phyloP scores from a whole-genome alignment of 2,888 invertebrate genomes.

The Chalcis sispes region DNA sequence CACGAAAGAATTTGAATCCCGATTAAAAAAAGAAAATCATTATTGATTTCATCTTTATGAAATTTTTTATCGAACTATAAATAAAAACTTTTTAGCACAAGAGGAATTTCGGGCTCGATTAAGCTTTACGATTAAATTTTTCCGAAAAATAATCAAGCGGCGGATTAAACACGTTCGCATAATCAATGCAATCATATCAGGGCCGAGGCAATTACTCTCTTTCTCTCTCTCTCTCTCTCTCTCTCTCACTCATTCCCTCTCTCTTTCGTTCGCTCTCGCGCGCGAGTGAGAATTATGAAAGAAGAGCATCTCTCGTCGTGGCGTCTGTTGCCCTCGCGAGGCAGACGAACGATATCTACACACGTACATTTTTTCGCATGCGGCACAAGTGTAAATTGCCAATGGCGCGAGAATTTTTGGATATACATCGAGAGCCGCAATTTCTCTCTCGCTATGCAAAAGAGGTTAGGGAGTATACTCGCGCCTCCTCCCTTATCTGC shows the following conservation, averaged over 20 bases:
- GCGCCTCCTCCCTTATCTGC: conserved; percentile 63
- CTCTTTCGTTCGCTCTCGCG: too few species aligned
- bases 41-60: too few species aligned
- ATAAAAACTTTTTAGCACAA: neutral
- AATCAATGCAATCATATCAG: conserved; percentile 45
- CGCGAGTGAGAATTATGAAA: neutral
- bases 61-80: too few species aligned
- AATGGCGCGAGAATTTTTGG: neutral
- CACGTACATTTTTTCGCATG: too few species aligned
- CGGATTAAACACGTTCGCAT: neutral
- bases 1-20: too few species aligned
- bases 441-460: conserved; percentile 43
- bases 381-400: conserved; percentile 48
- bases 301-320: too few species aligned
- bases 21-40: too few species aligned
- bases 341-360: too few species aligned
- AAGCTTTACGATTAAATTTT: neutral
- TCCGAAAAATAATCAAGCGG: neutral
- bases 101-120: neutral
- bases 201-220: conserved; percentile 35
- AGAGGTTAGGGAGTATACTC: conserved; percentile 30
- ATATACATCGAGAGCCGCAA: neutral
- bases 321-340: too few species aligned
- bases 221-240: neutral
- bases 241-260: neutral